phyloP scores from a whole-genome alignment of 2,888 invertebrate species.

The Aethes cnicana region DNA sequence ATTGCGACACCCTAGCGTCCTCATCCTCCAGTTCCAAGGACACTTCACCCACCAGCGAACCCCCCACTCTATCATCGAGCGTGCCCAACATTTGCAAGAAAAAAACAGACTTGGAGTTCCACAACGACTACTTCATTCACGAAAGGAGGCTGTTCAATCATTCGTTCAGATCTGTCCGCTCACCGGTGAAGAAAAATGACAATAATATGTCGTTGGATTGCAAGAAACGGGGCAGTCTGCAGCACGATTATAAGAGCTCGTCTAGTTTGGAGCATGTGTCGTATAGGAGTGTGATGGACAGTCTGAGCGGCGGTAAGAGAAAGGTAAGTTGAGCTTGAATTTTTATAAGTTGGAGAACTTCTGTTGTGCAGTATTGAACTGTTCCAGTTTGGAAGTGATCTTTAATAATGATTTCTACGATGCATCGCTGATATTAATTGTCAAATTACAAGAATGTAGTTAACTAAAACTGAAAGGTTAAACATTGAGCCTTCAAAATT shows the following conservation, averaged over 20 bases:
- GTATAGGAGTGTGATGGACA: conserved; percentile 56
- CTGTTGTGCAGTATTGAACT: no score
- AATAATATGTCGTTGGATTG: conserved; percentile 58
- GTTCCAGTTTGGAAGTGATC: no score
- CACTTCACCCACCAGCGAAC: conserved; percentile 84
- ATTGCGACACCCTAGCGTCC: conserved; percentile 85
- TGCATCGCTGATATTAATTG: no score
- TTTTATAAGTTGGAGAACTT: conserved; percentile 7
- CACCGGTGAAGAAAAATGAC: conserved; percentile 48
- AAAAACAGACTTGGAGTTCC: conserved; percentile 57
- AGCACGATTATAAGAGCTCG: conserved; percentile 57
- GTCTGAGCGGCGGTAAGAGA: conserved; percentile 50
- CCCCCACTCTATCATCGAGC: conserved; percentile 59
- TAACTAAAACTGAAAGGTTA: no score
- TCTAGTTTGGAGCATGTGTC: conserved; percentile 65
- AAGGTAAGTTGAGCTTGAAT: conserved; percentile 48
- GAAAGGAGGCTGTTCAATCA: conserved; percentile 54
- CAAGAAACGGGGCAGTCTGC: conserved; percentile 53
- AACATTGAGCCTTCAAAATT: no score
- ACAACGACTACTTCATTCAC: conserved; percentile 67
- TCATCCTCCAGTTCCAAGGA: conserved; percentile 81
- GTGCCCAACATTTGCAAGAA: conserved; percentile 58
- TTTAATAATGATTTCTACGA: no score
- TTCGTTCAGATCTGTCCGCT: conserved; percentile 60
- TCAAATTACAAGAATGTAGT: no score